Conservation (phyloP, 2,888 invertebrate genomes). For the Melitaea athalia region DNA sequence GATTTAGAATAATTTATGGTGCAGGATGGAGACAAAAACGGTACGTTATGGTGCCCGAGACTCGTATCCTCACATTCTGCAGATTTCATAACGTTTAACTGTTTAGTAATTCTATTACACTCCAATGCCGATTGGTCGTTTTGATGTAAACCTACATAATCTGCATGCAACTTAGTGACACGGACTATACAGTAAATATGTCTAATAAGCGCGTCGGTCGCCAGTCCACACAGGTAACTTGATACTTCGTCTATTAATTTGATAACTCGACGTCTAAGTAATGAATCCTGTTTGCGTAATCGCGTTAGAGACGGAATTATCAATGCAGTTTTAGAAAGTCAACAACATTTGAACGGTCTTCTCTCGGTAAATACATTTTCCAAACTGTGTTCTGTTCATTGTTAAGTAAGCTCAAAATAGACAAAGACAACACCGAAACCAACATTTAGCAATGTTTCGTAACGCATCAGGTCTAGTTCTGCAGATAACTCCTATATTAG, state of each 20-base stretch:
- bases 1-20: constrained; percentile 79
- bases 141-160: constrained; percentile 15
- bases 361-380: background rate
- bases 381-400: background rate
- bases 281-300: constrained; percentile 25
- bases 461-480: background rate
- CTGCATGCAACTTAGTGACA: constrained; percentile 30
- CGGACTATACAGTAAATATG: constrained; percentile 29
- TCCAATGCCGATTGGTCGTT: constrained; percentile 1
- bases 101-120: constrained; percentile 54
- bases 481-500: constrained; percentile 19
- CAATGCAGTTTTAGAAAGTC: constrained; percentile 10
- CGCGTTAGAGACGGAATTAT: background rate
- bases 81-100: constrained; percentile 45
- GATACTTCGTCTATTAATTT: constrained; percentile 29
- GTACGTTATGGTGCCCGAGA: constrained; percentile 51
- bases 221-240: constrained; percentile 25
- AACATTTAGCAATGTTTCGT: background rate
- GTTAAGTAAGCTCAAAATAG: background rate
- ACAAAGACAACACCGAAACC: background rate
- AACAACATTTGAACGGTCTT: background rate
- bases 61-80: constrained; percentile 50
- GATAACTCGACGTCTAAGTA: constrained; percentile 24
- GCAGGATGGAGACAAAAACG: constrained; percentile 73
- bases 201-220: constrained; percentile 30